Base-by-base conservation (phyloP, 2,888 invertebrate species). In the Lasioglossum leucozonium region DNA sequence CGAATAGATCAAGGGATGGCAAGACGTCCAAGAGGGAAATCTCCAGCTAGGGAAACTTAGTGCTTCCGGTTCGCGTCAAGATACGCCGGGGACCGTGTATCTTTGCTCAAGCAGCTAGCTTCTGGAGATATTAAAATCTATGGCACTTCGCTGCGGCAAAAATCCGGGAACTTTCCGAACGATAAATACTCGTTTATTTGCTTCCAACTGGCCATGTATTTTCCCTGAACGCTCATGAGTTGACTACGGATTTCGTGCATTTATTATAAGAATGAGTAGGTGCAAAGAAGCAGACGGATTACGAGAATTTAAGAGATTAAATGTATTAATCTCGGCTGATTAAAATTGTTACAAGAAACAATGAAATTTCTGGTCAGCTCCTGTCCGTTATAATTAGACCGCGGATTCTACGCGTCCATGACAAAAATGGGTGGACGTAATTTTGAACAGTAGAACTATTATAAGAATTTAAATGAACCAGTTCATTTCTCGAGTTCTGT, bases 1-100 rank as follows among this genome's bases (percentile, higher is more conserved):
- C 58, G 81, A 82, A 81, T 74, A 73, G 79, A 74, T 78, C 72
- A 74, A 67, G 34, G 30, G 72, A 42, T 4, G 30, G 34, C 18
- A 58, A 58, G 65, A 34, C 34, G 34, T 65, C 65, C 30, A 65
- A 18, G 30, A 65, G 65, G 79, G 22, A 78, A 88, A 84, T 81
- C 79, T 65, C 67, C 26, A 10, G 47, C 30, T 40, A 16, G 40
- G 76, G 62, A 51, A 79, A 84, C 40, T 75, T 77, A 71, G 74
- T 34, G 65, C 42, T 77, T 84, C 82, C 84, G 74, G 44, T 72
- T 37, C 42, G 30, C 62, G 26, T 55, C 26, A 22, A 34, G 65
- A 34, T 34, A 8, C 65, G 65, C 34, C 65, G 65, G 65, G 65
- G 65, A 42, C 26, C 26, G 40, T 22, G 72, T 40, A 30, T 22